Evolutionary conservation across 1,140 invertebrate species (phyloP).

Genomic region (Drosophila navojoa): DNA sequence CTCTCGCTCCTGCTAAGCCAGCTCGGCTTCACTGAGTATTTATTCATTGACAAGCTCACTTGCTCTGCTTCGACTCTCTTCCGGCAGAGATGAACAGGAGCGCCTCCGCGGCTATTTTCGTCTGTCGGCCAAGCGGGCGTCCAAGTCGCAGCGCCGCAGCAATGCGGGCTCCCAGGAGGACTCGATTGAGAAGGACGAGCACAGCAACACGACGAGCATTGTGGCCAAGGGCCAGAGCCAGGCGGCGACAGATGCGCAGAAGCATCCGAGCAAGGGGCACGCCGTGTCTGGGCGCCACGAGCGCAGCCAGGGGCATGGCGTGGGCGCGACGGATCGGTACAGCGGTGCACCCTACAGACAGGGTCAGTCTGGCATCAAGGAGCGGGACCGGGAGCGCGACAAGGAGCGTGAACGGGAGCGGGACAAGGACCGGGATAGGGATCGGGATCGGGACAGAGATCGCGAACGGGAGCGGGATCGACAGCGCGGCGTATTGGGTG

Average conservation of each 20-base stretch:
- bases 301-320: constrained; percentile 38
- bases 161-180: constrained; percentile 58
- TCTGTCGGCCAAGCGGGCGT: constrained; percentile 80
- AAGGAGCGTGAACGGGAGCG: constrained; percentile 27
- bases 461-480: constrained; percentile 31
- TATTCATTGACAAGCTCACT: not conserved
- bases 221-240: constrained; percentile 19
- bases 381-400: constrained; percentile 29
- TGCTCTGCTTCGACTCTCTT: not conserved
- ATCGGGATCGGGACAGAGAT: constrained; percentile 21
- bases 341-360: constrained; percentile 57
- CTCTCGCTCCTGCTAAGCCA: not conserved
- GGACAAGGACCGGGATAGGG: constrained; percentile 30
- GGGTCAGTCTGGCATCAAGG: constrained; percentile 29
- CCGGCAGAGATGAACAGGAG: constrained; percentile 86
- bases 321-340: constrained; percentile 49
- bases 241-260: constrained; percentile 6
- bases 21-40: no score
- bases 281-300: constrained; percentile 39
- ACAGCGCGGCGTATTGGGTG: constrained; percentile 23
- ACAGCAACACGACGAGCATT: constrained; percentile 56
- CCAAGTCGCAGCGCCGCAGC: constrained; percentile 61
- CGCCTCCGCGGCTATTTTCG: constrained; percentile 87
- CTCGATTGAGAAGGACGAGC: constrained; percentile 78
- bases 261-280: constrained; percentile 11